Conservation (phyloP, 2,888 invertebrate genomes). For the Trichopria drosophilae region DNA sequence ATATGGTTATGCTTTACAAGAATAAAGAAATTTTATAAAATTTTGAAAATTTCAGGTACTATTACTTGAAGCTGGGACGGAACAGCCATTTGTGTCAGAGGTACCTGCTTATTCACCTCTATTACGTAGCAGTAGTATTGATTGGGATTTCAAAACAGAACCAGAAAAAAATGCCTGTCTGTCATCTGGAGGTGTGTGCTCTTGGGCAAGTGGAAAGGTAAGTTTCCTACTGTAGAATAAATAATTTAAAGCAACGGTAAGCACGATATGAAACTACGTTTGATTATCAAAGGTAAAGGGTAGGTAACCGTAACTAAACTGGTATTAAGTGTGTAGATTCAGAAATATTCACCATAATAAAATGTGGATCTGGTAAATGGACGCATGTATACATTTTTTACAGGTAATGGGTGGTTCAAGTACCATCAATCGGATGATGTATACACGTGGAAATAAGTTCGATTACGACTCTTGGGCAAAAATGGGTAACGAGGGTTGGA, state of each 20-base stretch:
- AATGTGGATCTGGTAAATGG: too few species aligned
- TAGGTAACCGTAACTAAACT: too few species aligned
- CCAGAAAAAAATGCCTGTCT: slow-evolving; percentile 66
- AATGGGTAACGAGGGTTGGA: slow-evolving; percentile 59
- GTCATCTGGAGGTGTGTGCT: slow-evolving; percentile 63
- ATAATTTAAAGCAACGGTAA: slow-evolving; percentile 1
- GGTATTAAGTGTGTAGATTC: too few species aligned
- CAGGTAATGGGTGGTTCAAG: slow-evolving; percentile 64
- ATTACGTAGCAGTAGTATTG: slow-evolving; percentile 59
- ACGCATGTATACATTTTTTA: too few species aligned
- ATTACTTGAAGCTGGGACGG: slow-evolving; percentile 69
- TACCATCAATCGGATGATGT: slow-evolving; percentile 66
- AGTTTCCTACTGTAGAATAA: neutral
- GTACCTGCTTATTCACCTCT: slow-evolving; percentile 69
- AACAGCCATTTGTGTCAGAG: slow-evolving; percentile 69
- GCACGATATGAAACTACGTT: too few species aligned
- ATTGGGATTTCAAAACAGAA: slow-evolving; percentile 72
- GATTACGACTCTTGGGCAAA: slow-evolving; percentile 64
- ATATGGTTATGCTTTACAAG: slow-evolving; percentile 22
- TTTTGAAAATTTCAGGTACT: slow-evolving; percentile 60
- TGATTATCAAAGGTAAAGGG: too few species aligned
- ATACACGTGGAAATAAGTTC: slow-evolving; percentile 62
- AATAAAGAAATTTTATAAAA: neutral
- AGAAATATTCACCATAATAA: too few species aligned
- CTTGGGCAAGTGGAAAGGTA: slow-evolving; percentile 69